phyloP scores from a whole-genome alignment of 2,888 invertebrate genomes.

The Andrena trimmerana region DNA sequence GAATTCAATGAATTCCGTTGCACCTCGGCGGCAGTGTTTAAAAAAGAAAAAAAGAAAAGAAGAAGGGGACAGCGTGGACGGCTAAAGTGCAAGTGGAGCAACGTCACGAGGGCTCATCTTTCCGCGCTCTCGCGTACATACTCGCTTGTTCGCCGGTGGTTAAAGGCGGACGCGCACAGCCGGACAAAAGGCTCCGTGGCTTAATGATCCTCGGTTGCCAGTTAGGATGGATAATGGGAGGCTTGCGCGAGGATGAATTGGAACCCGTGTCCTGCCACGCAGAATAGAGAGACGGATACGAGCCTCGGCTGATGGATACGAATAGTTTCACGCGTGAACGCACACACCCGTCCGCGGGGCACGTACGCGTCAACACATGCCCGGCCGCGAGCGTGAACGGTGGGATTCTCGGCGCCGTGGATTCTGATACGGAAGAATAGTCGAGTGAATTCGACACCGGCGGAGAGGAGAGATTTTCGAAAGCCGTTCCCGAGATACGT shows the following conservation, averaged over 20 bases:
- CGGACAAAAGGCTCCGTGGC: constrained; percentile 70
- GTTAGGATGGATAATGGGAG: constrained; percentile 71
- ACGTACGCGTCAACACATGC: constrained; percentile 25
- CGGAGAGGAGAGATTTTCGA: constrained; percentile 59
- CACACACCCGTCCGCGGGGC: constrained; percentile 7
- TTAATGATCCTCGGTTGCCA: constrained; percentile 72
- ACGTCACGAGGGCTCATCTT: constrained; percentile 15
- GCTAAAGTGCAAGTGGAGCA: constrained; percentile 47
- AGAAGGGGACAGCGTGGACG: neutral
- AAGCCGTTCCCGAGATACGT: constrained; percentile 75
- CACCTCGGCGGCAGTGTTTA: too few relatives aligned
- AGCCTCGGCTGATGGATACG: constrained; percentile 42
- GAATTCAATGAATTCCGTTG: too few relatives aligned
- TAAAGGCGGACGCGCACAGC: constrained; percentile 37
- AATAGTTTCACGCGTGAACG: constrained; percentile 49
- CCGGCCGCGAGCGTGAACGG: constrained; percentile 22
- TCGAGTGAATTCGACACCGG: constrained; percentile 22
- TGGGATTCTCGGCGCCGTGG: constrained; percentile 16
- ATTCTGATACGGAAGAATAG: constrained; percentile 38
- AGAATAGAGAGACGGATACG: constrained; percentile 50
- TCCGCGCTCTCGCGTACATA: constrained; percentile 28
- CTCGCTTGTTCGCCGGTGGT: constrained; percentile 38
- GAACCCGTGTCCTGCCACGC: constrained; percentile 68
- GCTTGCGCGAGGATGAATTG: constrained; percentile 71
- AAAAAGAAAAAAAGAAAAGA: neutral